Evolutionary conservation across 2,113 vertebrate genomes (phyloP).

Genomic region (Microtus pennsylvanicus): DNA sequence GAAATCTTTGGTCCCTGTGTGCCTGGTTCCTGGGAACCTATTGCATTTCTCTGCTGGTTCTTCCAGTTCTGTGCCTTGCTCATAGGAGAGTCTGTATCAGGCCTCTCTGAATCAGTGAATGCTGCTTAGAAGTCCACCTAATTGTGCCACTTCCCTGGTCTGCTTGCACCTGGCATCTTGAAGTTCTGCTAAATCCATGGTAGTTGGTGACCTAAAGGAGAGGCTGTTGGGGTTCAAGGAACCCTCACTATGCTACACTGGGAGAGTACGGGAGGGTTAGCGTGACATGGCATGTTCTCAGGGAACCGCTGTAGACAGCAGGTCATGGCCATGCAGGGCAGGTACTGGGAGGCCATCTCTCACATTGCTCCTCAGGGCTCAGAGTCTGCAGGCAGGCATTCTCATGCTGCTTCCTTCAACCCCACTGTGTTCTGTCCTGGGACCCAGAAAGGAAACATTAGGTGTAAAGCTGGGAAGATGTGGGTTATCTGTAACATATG

Average conservation of each 20-base stretch:
- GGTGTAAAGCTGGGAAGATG: background rate
- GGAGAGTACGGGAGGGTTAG: background rate
- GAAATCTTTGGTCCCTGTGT: background rate
- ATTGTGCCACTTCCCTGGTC: background rate
- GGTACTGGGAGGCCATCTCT: background rate
- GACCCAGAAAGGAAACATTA: background rate
- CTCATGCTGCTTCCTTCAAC: background rate
- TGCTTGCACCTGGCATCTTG: background rate
- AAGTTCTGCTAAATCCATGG: background rate
- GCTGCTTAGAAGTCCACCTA: background rate
- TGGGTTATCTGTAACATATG: background rate
- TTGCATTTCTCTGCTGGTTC: background rate
- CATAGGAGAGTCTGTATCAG: too few species aligned
- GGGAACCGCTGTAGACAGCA: background rate
- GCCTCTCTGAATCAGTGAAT: background rate
- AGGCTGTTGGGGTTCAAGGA: background rate
- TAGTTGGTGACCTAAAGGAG: background rate
- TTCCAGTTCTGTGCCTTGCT: background rate
- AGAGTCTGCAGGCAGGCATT: too few species aligned
- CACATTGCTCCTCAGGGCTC: background rate
- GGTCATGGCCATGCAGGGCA: background rate
- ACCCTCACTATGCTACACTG: background rate
- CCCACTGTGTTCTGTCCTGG: background rate
- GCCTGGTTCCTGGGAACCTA: background rate
- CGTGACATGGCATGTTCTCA: background rate